These are phyloP conservation scores for Spheniscus mendiculus DNA, from an alignment of 2,113 vertebrate genomes.

Conservation along the genomic window DNA sequence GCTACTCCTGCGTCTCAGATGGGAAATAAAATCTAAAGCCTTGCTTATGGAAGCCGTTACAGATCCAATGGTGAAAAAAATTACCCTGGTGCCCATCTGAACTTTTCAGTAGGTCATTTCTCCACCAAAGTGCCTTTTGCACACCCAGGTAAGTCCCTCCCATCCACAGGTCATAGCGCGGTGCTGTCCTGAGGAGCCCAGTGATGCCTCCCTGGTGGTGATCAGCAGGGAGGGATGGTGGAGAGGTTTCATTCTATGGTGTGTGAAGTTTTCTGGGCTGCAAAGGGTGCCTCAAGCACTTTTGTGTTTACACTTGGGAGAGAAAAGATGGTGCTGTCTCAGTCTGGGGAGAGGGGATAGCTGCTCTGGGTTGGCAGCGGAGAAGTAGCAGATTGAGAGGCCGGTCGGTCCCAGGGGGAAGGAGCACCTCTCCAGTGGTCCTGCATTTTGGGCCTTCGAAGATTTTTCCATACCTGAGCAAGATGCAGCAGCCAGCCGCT, in stretches of 20 bases:
- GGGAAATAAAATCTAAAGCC: not conserved
- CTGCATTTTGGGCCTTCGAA: not conserved
- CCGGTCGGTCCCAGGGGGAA: accelerated
- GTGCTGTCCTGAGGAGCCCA: not conserved
- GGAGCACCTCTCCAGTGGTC: not conserved
- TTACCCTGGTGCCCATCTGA: not conserved
- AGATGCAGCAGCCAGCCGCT: not conserved
- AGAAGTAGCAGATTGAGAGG: not conserved
- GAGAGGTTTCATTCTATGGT: accelerated
- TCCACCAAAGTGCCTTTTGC: not conserved
- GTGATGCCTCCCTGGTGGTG: accelerated
- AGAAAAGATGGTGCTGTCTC: not conserved
- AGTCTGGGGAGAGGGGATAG: not conserved
- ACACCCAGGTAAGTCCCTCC: accelerated
- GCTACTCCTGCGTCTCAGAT: not conserved
- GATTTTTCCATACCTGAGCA: not conserved
- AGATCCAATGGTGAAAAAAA: not conserved
- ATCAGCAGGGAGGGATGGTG: accelerated
- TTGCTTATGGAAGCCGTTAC: not conserved
- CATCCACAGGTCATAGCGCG: accelerated
- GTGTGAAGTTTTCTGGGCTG: not conserved
- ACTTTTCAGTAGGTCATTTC: not conserved
- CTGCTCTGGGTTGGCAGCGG: not conserved
- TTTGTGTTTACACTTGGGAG: accelerated
- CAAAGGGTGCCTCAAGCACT: not conserved